Base-by-base conservation (phyloP, 2,113 vertebrate genomes). In the Eulemur rufifrons region DNA sequence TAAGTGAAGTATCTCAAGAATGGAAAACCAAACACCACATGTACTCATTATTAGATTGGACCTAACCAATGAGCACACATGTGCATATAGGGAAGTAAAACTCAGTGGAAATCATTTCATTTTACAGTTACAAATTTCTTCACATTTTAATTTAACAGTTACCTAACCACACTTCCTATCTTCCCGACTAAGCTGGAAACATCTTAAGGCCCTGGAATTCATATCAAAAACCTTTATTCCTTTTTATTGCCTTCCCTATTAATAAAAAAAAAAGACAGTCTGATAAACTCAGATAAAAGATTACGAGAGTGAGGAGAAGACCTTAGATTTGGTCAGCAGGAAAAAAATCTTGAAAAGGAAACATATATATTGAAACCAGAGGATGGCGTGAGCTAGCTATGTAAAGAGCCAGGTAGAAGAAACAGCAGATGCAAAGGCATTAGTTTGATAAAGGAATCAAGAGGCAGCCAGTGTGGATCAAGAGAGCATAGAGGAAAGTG, bases 101-200 rank as follows among this genome's bases (percentile, higher is more conserved):
- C 25, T 29, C 61, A 29, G 61, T 63, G 61, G 11, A 63, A 63
- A 63, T 63, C 25, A 29, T 56, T 56, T 20, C 9, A 82, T 18
- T 52, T 74, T 83, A 47, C 45, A 27, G 54, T 87, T 81, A 91
- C 42, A 80, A 64, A 37, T 52, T 21, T 20, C 17, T 76, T 95
- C 42, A 68, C 23, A 37, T 80, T 96, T 92, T 85, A 17, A 91
- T 80, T 89, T 64, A 89, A 88, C 37, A 69, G 8, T 86, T n/a
- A 25, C 69, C 29, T 81, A n/a, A 37, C n/a, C 6, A 83, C 18
- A 66, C 25, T 91, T 85, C 21, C 54, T 78, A 3, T 73, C 12
- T 86, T 42, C 59, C 34, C 71, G 66, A 7, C 54, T 68, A 87
- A 64, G 4, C 39, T 81, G 18, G 25, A 88, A 95, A 18, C 2